Evolutionary conservation across 2,888 invertebrate species (phyloP).

Genomic region (Tetragnatha montana): DNA sequence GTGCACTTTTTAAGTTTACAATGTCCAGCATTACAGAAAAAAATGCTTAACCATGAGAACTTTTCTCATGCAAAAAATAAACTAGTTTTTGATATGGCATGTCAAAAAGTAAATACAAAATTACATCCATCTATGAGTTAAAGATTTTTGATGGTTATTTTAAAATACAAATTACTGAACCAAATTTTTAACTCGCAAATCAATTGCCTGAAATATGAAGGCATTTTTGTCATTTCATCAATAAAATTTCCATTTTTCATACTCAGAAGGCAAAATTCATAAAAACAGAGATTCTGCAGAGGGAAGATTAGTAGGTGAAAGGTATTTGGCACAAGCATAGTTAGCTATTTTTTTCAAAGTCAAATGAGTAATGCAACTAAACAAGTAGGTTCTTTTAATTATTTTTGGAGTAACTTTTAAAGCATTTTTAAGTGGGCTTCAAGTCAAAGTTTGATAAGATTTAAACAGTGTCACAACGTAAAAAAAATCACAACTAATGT

Average conservation of each 20-base stretch:
- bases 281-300: not conserved
- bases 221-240: not conserved
- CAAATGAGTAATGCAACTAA: not conserved
- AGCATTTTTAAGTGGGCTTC: conserved; percentile 5
- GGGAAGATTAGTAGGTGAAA: conserved; percentile 1
- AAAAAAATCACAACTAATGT: conserved; percentile 7
- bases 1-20: no score
- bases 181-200: not conserved
- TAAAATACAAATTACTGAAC: not conserved
- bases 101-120: not conserved
- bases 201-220: not conserved
- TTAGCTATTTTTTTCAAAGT: not conserved
- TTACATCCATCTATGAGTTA: not conserved
- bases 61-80: not conserved
- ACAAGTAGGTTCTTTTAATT: not conserved
- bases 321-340: conserved; percentile 32
- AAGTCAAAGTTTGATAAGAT: conserved; percentile 11
- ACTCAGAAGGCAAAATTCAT: not conserved
- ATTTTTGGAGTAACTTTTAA: not conserved
- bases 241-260: not conserved
- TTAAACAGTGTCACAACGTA: not conserved
- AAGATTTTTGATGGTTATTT: not conserved
- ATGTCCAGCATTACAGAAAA: no score
- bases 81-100: not conserved
- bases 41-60: no score